Conservation (phyloP, 2,888 invertebrate species). For the Troides aeacus region DNA sequence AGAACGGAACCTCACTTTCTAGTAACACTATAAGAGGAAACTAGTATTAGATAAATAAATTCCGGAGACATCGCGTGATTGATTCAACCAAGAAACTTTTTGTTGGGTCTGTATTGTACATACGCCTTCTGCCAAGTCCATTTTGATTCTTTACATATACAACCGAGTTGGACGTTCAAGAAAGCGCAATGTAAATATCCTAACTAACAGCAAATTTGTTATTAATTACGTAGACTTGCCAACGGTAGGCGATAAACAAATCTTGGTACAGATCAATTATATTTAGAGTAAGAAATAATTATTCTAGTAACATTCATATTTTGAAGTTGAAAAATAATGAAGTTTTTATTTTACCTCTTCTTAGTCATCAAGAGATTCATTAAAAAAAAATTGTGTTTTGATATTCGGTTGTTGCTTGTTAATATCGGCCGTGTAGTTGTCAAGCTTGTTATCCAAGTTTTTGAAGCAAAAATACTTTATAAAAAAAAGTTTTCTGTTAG, state of each 20-base stretch:
- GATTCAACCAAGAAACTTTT: background rate
- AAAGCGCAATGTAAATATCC: no score
- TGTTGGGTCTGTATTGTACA: background rate
- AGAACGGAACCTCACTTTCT: background rate
- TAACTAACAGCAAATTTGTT: no score
- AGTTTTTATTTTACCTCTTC: background rate
- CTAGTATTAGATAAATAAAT: constrained; percentile 12
- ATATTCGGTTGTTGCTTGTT: background rate
- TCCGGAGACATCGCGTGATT: background rate
- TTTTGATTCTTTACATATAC: background rate
- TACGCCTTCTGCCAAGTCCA: background rate
- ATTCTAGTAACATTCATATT: background rate
- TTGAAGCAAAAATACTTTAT: background rate
- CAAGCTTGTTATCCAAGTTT: constrained; percentile 1
- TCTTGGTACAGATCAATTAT: no score
- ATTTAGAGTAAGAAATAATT: background rate
- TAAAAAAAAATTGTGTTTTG: background rate
- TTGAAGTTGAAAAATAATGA: background rate
- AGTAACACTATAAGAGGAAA: constrained; percentile 6
- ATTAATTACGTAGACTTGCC: no score
- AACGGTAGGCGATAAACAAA: no score
- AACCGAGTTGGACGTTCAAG: no score
- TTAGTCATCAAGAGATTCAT: background rate
- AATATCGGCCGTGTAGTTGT: background rate
- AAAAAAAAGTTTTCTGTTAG: background rate